Base-by-base conservation (phyloP, 1,140 invertebrate genomes). In the Drosophila lini region DNA sequence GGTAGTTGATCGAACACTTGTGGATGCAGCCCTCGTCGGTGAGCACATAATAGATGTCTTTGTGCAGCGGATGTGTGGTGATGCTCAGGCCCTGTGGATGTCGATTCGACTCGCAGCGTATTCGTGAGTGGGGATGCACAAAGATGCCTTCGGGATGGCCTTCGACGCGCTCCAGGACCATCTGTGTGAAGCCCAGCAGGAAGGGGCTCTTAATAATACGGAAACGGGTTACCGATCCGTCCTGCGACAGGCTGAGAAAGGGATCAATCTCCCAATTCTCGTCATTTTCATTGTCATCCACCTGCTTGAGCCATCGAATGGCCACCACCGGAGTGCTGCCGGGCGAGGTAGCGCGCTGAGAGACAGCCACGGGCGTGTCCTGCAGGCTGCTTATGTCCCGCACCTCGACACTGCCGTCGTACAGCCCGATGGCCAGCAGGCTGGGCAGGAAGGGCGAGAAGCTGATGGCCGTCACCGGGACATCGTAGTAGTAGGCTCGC, bases 21-120 rank as follows among this genome's bases (percentile, higher is more conserved):
- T 97, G 95, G 16, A 98, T 94, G 74, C 95, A 95, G 2, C 97
- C 97, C 82, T 97, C 96, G 59, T 96, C 96, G 0, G 97, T 97
- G 0, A 96, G 96, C 0, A 98, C 94, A 15, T 96, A 94, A 91
- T 97, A 97, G 28, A 97, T 92, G 61, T 95, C 94, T 5, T 93
- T 93, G 22, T 95, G 92, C 0, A 91, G 91, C 0, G 95, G 95
- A 92, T 97, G 95, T 81, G 95, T 94, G 45, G 94, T 93, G 9
- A 96, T 91, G 38, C 94, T 94, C 61, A 95, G 88, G 78, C 93
- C 96, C 68, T 94, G 94, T 0, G 95, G 94, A 79, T 93, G 58
- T 67, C 91, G 45, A 42, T 91, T 90, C 7, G 91, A 86, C 53
- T 91, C 77, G 15, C 82, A 70, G 10, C 50, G 40, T 22, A 48